These are phyloP conservation scores for Hippocampus kuda DNA, from an alignment of 2,797 vertebrate species.

Conservation along the genomic window DNA sequence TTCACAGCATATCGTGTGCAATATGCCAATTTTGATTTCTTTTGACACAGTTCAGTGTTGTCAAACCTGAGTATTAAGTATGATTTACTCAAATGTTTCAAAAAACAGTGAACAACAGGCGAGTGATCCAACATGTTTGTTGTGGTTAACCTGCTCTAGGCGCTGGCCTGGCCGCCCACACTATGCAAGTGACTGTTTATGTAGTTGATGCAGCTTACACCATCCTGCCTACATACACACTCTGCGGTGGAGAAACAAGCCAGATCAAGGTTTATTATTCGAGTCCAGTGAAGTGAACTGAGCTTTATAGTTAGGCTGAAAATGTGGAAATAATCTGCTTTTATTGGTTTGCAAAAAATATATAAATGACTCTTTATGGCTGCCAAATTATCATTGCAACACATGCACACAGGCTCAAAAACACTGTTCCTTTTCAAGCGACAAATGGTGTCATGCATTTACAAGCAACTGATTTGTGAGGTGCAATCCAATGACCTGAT, in stretches of 20 bases:
- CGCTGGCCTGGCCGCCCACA: not conserved
- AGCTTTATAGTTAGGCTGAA: not conserved
- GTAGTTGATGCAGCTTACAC: not conserved
- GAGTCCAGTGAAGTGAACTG: not conserved
- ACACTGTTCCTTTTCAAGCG: slow-evolving; percentile 41
- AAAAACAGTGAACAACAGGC: too few species aligned
- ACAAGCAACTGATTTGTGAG: slow-evolving; percentile 43
- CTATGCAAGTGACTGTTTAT: not conserved
- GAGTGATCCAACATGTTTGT: too few species aligned
- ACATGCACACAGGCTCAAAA: slow-evolving; percentile 30
- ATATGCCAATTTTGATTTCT: too few species aligned
- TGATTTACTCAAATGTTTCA: too few species aligned
- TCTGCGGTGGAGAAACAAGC: not conserved
- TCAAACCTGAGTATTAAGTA: too few species aligned
- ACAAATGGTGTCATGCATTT: slow-evolving; percentile 41
- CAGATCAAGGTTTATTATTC: not conserved
- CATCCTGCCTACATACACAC: not conserved
- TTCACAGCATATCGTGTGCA: too few species aligned
- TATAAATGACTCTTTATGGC: not conserved
- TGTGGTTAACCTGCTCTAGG: too few species aligned
- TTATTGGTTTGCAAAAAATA: not conserved
- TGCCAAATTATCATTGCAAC: not conserved
- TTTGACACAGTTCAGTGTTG: too few species aligned
- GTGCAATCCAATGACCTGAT: slow-evolving; percentile 20
- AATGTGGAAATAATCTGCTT: not conserved